phyloP scores from a whole-genome alignment of 2,888 invertebrate genomes.

The Orthosia gothica region DNA sequence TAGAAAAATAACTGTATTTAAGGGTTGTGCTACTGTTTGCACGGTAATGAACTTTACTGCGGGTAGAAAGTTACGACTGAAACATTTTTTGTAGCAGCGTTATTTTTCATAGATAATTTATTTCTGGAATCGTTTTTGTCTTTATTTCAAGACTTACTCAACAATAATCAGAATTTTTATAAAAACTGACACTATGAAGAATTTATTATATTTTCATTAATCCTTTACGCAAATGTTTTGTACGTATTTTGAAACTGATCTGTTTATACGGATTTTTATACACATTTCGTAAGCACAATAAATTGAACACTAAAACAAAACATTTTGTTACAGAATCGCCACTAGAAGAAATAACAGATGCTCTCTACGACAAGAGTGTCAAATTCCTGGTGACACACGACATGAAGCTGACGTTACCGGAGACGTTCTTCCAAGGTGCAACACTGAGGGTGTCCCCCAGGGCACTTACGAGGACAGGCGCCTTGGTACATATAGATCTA shows the following conservation, averaged over 20 bases:
- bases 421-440: constrained; percentile 94
- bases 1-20: not conserved
- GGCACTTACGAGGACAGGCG: constrained; percentile 94
- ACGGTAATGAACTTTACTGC: constrained; percentile 5
- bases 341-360: constrained; percentile 94
- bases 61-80: not conserved
- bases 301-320: not conserved
- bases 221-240: no score
- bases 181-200: no score
- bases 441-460: constrained; percentile 94
- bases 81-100: not conserved
- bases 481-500: constrained; percentile 94
- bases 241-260: no score
- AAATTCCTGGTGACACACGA: constrained; percentile 95
- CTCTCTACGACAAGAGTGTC: constrained; percentile 93
- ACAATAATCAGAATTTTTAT: not conserved
- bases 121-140: constrained; percentile 1
- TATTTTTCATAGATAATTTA: not conserved
- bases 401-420: constrained; percentile 94
- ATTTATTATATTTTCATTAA: not conserved
- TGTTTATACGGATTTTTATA: no score
- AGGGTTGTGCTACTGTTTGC: not conserved
- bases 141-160: not conserved
- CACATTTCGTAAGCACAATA: not conserved
- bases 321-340: constrained; percentile 89